Evolutionary conservation across 92 coral and sea anemone species (phyloP).

Genomic region (Zoanthus sociatus): DNA sequence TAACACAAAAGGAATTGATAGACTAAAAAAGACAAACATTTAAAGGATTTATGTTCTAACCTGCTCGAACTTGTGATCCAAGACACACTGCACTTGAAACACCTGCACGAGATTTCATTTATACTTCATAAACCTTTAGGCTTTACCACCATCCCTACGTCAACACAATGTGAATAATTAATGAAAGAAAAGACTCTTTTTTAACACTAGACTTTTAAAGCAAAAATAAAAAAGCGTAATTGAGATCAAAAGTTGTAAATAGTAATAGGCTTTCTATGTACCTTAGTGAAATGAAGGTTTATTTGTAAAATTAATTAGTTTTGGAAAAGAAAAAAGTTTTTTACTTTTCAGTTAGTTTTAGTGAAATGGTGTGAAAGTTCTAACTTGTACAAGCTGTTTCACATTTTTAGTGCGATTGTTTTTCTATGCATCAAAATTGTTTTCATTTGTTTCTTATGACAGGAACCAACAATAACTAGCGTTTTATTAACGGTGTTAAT

Average conservation of each 20-base stretch:
- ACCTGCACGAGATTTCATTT: not conserved
- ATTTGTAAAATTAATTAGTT: not conserved
- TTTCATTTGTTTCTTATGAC: not conserved
- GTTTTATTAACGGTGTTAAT: not conserved
- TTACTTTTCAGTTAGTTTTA: not conserved
- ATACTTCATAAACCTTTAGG: not conserved
- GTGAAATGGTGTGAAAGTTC: not conserved
- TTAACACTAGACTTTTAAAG: not conserved
- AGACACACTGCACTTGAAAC: not conserved
- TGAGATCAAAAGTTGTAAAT: not conserved
- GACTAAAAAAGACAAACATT: not conserved
- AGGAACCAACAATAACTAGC: not conserved
- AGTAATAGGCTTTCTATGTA: not conserved
- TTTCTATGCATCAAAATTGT: not conserved
- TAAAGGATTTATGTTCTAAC: not conserved
- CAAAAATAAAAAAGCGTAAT: not conserved
- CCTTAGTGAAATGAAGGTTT: not conserved
- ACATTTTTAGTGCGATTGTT: not conserved
- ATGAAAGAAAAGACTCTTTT: not conserved
- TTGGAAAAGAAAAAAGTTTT: not conserved
- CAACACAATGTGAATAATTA: not conserved
- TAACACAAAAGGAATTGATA: not conserved
- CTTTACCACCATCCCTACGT: not conserved
- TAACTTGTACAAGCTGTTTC: not conserved
- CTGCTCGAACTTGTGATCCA: constrained; percentile 1